phyloP scores from a whole-genome alignment of 2,888 invertebrate genomes.

The Coelopa pilipes region DNA sequence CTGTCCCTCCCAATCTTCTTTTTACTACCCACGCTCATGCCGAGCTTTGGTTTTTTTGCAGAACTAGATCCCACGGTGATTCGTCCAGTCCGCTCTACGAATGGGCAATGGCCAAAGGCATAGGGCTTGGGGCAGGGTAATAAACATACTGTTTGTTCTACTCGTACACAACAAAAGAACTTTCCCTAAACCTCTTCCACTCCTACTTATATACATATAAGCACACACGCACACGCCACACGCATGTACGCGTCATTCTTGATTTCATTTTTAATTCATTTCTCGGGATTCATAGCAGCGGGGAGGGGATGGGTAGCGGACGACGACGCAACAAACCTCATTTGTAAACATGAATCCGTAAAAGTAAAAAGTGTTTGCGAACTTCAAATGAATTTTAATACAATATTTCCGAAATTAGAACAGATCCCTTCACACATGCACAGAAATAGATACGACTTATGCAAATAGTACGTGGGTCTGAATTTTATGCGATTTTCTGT shows the following conservation, averaged over 20 bases:
- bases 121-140: no score
- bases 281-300: not conserved
- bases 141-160: no score
- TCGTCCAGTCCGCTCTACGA: no score
- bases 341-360: conserved; percentile 32
- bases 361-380: conserved; percentile 3
- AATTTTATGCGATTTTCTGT: not conserved
- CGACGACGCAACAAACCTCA: conserved; percentile 6
- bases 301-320: no score
- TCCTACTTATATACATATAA: not conserved
- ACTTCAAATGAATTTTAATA: conserved; percentile 32
- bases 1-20: no score
- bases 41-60: no score
- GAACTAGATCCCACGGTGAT: no score
- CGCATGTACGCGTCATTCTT: not conserved
- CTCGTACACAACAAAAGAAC: no score
- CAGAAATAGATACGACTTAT: not conserved
- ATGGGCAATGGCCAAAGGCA: no score
- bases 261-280: conserved; percentile 16
- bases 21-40: no score
- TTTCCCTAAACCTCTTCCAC: not conserved
- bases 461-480: not conserved
- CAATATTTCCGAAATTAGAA: not conserved
- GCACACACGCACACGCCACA: not conserved
- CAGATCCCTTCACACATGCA: no score